Evolutionary conservation across 1,140 invertebrate species (phyloP).

Genomic region (Drosophila murphyi): DNA sequence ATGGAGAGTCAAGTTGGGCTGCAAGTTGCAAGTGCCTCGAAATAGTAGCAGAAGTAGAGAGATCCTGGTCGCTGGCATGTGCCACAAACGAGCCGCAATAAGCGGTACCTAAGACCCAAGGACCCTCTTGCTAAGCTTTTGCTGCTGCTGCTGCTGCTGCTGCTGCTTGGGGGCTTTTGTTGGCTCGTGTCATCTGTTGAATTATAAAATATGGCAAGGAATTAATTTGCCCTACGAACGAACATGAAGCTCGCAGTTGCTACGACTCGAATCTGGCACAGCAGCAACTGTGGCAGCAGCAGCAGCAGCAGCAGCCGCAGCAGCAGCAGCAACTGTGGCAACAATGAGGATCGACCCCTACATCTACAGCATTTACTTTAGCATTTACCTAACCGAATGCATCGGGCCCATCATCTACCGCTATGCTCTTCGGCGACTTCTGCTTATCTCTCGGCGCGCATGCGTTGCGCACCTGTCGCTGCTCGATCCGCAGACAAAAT

Average conservation of each 20-base stretch:
- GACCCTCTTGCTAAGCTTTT: slow-evolving; percentile 35
- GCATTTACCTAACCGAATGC: slow-evolving; percentile 18
- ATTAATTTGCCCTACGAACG: slow-evolving; percentile 73
- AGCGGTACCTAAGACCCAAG: slow-evolving; percentile 39
- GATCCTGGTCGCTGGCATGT: slow-evolving; percentile 65
- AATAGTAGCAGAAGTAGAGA: slow-evolving; percentile 19
- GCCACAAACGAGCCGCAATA: slow-evolving; percentile 72
- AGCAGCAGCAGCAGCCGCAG: slow-evolving; percentile 24
- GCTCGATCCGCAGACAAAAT: slow-evolving; percentile 62
- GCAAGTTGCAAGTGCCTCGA: not conserved
- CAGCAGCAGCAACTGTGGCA: slow-evolving; percentile 56
- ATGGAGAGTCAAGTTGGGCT: not conserved
- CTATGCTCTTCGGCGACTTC: slow-evolving; percentile 46
- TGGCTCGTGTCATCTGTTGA: slow-evolving; percentile 84
- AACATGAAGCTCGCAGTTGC: slow-evolving; percentile 33
- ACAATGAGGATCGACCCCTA: slow-evolving; percentile 18
- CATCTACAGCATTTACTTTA: slow-evolving; percentile 20
- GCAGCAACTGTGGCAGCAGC: slow-evolving; percentile 51
- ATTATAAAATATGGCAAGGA: slow-evolving; percentile 84
- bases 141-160: slow-evolving; percentile 13
- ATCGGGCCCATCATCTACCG: slow-evolving; percentile 62
- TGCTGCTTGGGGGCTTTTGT: slow-evolving; percentile 14
- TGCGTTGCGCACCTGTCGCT: slow-evolving; percentile 75
- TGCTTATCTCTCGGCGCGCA: slow-evolving; percentile 45
- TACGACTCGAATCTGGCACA: slow-evolving; percentile 71